phyloP scores from a whole-genome alignment of 2,797 vertebrate genomes.

The Nasua narica region DNA sequence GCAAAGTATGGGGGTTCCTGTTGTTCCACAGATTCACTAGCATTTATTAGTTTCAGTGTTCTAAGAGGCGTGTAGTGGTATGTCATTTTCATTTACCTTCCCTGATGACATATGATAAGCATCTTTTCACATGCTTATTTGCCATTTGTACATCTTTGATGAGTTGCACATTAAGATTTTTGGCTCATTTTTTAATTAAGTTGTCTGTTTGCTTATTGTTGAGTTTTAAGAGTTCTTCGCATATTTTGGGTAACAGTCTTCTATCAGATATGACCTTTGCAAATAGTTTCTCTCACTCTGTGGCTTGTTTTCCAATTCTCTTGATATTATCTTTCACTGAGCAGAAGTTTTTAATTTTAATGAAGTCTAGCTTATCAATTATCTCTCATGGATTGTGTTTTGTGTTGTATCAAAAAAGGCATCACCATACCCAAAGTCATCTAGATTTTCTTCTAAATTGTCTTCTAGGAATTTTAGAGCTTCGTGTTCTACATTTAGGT shows the following conservation, averaged over 20 bases:
- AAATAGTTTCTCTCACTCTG: not conserved
- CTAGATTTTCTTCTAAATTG: not conserved
- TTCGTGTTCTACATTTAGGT: not conserved
- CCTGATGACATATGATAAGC: not conserved
- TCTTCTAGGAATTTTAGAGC: not conserved
- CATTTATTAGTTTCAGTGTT: not conserved
- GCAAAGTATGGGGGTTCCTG: not conserved
- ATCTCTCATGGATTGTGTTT: not conserved
- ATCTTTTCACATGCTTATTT: not conserved
- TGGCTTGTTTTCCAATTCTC: not conserved
- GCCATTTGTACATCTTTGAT: not conserved
- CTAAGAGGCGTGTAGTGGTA: not conserved
- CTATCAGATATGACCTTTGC: not conserved
- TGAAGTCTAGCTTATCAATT: not conserved
- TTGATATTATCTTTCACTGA: not conserved
- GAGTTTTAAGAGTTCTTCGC: not conserved
- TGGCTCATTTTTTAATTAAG: not conserved
- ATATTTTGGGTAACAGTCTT: not conserved
- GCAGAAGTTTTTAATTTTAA: not conserved
- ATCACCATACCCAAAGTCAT: not conserved
- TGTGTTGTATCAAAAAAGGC: not conserved
- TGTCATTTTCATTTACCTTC: not conserved
- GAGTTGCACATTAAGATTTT: not conserved
- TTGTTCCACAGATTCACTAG: not conserved
- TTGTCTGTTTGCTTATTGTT: not conserved